Base-by-base conservation (phyloP, 2,888 invertebrate species). In the Graphium colonna region DNA sequence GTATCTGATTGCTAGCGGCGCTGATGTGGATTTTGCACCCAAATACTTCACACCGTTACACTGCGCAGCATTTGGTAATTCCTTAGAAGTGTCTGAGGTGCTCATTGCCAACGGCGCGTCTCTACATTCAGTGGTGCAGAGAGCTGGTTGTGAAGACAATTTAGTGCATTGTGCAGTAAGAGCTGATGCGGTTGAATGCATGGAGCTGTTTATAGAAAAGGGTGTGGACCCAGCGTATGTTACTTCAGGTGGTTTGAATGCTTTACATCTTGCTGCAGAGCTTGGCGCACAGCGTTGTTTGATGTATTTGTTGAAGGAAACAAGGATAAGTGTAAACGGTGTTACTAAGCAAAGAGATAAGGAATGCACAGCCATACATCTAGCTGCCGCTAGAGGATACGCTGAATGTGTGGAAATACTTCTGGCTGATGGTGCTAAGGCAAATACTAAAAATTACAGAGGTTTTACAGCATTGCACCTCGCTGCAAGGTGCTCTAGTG, bases 21-120 rank as follows among this genome's bases (percentile, higher is more conserved):
- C 93, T 52, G 94, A 94, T 65, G 91, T 95, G 0, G 94, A 94
- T 75, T 90, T 91, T 38, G 91, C 92, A 17, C 92, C 92, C 33
- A 94, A 94, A 76, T 92, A 93, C 60, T 95, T 95, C 67, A 94
- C 95, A 21, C 96, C 97, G 0, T 88, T 97, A 48, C 97, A 97
- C 73, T 96, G 95, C 71, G 95, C 97, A 1, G 96, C 97, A 0
- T 96, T 97, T 79, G 95, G 97, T 2, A 96, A 97, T 67, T 94
- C 96, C 21, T 90, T 94, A 4, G 94, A 95, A 69, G 95, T 95
- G 0, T 94, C 95, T 9, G 93, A 93, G 74, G 88, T 95, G 60
- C 91, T 97, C 18, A 91, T 97, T 40, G 92, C 93, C 38, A 91
- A 92, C 60, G 94, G 94, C 0, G 93, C 95, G 3, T 91, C 92